Evolutionary conservation across 1,140 invertebrate species (phyloP).

Genomic region (Patella vulgata): DNA sequence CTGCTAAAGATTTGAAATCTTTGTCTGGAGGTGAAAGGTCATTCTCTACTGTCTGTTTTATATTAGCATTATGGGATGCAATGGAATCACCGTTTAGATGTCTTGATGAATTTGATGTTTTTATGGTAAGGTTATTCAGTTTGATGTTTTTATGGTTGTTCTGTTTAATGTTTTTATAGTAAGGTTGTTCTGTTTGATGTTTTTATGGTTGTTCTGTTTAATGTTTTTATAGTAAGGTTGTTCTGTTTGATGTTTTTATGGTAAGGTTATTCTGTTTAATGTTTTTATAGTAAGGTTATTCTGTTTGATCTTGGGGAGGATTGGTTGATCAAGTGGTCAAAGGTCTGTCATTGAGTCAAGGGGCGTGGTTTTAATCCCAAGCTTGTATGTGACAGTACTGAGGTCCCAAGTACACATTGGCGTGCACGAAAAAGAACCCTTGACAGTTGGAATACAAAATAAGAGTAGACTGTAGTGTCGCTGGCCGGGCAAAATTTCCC

Average conservation of each 20-base stretch:
- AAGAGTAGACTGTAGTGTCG: too few relatives aligned
- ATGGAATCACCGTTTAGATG: constrained; percentile 93
- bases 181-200: constrained; percentile 21
- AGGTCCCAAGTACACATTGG: not conserved
- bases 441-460: too few relatives aligned
- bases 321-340: not conserved
- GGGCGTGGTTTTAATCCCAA: too few relatives aligned
- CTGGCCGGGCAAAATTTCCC: too few relatives aligned
- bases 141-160: constrained; percentile 73
- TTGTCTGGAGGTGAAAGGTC: constrained; percentile 96
- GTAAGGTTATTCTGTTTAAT: constrained; percentile 91
- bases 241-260: not conserved
- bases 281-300: constrained; percentile 85
- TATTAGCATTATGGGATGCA: constrained; percentile 92
- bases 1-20: constrained; percentile 71
- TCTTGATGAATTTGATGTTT: constrained; percentile 98
- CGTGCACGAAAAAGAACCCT: too few relatives aligned
- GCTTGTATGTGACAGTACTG: constrained; percentile 6
- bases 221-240: constrained; percentile 89
- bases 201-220: constrained; percentile 89
- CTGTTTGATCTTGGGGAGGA: not conserved
- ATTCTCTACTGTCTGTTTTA: constrained; percentile 92
- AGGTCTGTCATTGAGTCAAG: too few relatives aligned
- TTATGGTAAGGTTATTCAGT: constrained; percentile 76
- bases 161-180: constrained; percentile 99